Evolutionary conservation across 2,888 invertebrate genomes (phyloP).

Genomic region (Archips crataeganus): DNA sequence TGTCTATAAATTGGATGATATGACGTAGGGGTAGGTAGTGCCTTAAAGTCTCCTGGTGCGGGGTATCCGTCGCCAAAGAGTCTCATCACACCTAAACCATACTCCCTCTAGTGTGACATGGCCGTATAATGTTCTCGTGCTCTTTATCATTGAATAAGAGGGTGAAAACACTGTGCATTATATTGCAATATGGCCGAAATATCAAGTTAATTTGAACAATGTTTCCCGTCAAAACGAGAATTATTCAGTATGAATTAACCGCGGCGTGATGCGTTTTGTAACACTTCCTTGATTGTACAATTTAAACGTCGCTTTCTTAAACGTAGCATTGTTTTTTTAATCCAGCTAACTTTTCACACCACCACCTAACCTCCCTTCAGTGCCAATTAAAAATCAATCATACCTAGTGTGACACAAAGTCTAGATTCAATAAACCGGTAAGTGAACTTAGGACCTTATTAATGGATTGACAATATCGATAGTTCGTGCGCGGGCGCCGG

Average conservation of each 20-base stretch:
- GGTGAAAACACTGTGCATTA: no score
- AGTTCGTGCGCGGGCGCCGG: slow-evolving; percentile 6
- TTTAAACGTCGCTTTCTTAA: not conserved
- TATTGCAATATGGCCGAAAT: no score
- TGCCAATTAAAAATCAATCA: not conserved
- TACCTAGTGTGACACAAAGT: not conserved
- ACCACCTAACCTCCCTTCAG: not conserved
- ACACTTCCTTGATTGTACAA: not conserved
- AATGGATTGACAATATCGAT: not conserved
- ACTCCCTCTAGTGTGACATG: no score
- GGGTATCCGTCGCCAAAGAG: no score
- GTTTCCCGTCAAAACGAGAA: not conserved
- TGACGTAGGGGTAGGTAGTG: no score
- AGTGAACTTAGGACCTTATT: not conserved
- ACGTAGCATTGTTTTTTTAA: not conserved
- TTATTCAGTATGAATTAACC: not conserved
- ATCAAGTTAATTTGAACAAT: no score
- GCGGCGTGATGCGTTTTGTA: not conserved
- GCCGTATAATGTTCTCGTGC: no score
- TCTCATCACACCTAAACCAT: no score
- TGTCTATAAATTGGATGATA: no score
- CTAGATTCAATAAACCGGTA: not conserved
- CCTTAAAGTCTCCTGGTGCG: no score
- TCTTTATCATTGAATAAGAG: no score
- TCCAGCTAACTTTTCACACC: not conserved